Base-by-base conservation (phyloP, 2,797 vertebrate species). In the Macropodus opercularis region DNA sequence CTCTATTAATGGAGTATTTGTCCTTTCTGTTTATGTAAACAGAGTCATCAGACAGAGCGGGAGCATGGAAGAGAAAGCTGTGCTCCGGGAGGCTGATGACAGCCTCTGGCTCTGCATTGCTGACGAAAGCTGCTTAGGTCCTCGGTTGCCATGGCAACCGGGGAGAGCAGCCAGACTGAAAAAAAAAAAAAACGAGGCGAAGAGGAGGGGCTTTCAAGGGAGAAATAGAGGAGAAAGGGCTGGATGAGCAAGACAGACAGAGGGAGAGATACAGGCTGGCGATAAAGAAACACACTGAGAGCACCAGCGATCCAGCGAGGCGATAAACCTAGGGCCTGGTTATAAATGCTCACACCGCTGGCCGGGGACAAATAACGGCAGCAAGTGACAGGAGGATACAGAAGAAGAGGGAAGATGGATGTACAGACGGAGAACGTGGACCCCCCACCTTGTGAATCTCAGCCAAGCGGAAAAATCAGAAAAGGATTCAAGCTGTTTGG, bases 401-500 rank as follows among this genome's bases (percentile, higher is more conserved):
- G 54, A 58, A 54, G 44, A 63, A 80, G 66, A 79, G 81, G 88
- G 83, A 93, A 93, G 88, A 98, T 99, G 97, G 97, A 98, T 92
- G 92, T 92, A 90, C 95, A 94, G 80, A 93, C 88, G 41, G 97
- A 97, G 63, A 93, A 90, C 77, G 89, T 87, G 53, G 92, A 95
- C 68, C 91, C 94, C 78, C 92, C 93, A 79, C 89, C 94, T 70
- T 90, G 92, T 86, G 96, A 96, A 85, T 91, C 95, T 49, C 96
- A 93, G 89, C 93, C 95, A 59, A 91, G 95, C 80, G 95, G 96
- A 69, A 98, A 94, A 94, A 97, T 96, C 75, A 95, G 96, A 84
- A 98, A 95, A 85, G 95, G 96, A 77, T 97, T 99, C 89, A 99
- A 98, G 88, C 90, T 99, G 73, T 98, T 99, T 79, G 94, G 93